Evolutionary conservation across 2,113 vertebrate genomes (phyloP).

Genomic region (Psephotus haematonotus): DNA sequence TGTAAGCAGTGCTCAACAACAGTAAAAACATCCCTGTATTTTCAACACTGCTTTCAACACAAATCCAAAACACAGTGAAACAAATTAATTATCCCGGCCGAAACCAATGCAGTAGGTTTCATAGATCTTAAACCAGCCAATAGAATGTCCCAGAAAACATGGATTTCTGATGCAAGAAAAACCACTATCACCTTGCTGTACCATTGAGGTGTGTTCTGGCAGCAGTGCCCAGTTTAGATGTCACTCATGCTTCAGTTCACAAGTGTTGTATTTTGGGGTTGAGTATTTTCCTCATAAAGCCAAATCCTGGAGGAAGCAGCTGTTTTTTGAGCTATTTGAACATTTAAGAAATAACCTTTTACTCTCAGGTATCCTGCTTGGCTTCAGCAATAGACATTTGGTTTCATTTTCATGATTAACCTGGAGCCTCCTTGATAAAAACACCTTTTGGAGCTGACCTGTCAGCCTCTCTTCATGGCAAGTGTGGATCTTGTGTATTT

Average conservation of each 20-base stretch:
- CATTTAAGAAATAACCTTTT: not conserved
- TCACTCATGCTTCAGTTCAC: not conserved
- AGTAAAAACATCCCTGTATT: not conserved
- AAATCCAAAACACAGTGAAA: not conserved
- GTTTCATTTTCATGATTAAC: not conserved
- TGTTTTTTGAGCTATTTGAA: not conserved
- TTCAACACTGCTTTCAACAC: not conserved
- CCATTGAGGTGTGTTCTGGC: not conserved
- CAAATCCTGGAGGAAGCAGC: not conserved
- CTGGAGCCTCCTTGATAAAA: not conserved
- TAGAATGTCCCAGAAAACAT: not conserved
- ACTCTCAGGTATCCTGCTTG: not conserved
- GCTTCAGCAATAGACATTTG: not conserved
- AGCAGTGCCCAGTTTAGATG: not conserved
- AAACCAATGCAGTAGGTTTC: not conserved
- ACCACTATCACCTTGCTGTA: not conserved
- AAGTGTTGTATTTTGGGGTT: not conserved
- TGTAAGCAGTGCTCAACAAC: not conserved
- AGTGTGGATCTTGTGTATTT: not conserved
- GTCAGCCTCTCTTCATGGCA: not conserved
- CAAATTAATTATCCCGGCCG: not conserved
- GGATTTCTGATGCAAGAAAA: not conserved
- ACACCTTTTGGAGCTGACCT: not conserved
- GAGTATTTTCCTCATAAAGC: not conserved
- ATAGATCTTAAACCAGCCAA: not conserved